Evolutionary conservation across 2,888 invertebrate genomes (phyloP), one percentile per base, ranked within the genome.

Genomic region (Apamea crenata): DNA sequence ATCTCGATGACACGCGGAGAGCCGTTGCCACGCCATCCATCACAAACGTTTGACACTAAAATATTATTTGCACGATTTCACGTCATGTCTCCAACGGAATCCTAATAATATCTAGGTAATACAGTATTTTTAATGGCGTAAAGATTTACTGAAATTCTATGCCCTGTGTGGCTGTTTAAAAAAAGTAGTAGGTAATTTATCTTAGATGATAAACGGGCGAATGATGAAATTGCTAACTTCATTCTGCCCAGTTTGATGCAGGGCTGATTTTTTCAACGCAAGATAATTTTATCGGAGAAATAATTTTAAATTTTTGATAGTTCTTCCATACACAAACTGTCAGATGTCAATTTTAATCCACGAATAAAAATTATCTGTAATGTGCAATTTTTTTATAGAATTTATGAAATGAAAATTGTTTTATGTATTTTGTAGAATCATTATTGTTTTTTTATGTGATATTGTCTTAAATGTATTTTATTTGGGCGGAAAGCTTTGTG

Each of bases 51-150:
- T 78, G 85, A 90, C 87, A 79, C 76, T 84, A 81, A 85, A 81
- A 84, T 89, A 88, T 84, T 86, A 88, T 88, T 85, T 83, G 84
- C 84, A 77, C 86, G 86, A 77, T 84, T 77, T 18, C 61, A 71
- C 74, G 82, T 73, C 76, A 78, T 78, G 56, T 79, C 65, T 59
- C 67, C 29, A 59, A 78, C 73, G 32, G 73, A 74, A 67, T 82
- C 66, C 67, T 83, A 71, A 61, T 73, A 70, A 63, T 82, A 74
- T 66, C 61, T 53, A 59, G 50, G 61, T 36, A 56, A 73, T 76
- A 65, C 40, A 73, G n/a, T 81, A 83, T 81, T 81, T 73, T 66
- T 50, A 53, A 53, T 36, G 10, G 5, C 32, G 21, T 36, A 25
- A n/a, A 12, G 32, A 61, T 65, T 75, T n/a, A 80, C 29, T 63